phyloP scores from a whole-genome alignment of 2,797 vertebrate species.

The Cirrhinus mrigala region DNA sequence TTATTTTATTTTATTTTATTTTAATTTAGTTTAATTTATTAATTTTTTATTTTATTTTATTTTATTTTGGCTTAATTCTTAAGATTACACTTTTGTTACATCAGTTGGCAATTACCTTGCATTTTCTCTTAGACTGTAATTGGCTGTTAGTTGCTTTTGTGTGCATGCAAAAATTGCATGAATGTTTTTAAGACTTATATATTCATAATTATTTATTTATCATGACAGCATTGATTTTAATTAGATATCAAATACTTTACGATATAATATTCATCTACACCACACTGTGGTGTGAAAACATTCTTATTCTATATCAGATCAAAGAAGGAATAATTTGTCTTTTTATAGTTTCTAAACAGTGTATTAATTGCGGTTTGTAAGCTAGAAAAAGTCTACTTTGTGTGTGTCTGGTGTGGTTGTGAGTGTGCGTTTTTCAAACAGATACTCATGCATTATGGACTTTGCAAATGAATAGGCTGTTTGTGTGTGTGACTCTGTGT shows the following conservation, averaged over 20 bases:
- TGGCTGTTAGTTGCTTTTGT: neutral
- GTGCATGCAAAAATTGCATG: neutral
- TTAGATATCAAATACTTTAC: neutral
- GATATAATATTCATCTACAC: neutral
- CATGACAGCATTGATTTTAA: neutral
- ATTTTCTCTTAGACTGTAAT: neutral
- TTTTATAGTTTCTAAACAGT: neutral
- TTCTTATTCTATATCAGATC: neutral
- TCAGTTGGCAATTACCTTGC: neutral
- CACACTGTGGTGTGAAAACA: neutral
- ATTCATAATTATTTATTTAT: neutral
- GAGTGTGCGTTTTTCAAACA: neutral
- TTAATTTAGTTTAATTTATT: neutral
- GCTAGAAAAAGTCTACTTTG: neutral
- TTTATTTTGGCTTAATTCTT: neutral
- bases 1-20: neutral
- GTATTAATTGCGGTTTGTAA: neutral
- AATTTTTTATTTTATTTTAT: neutral
- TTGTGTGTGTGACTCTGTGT: neutral
- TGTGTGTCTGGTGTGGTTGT: neutral
- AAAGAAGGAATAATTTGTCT: neutral
- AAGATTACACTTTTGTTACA: neutral
- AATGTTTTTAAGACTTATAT: neutral
- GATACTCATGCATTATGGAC: neutral
- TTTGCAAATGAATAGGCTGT: neutral